These are phyloP conservation scores for Acleris cristana DNA, from an alignment of 2,888 invertebrate species.

Conservation along the genomic window DNA sequence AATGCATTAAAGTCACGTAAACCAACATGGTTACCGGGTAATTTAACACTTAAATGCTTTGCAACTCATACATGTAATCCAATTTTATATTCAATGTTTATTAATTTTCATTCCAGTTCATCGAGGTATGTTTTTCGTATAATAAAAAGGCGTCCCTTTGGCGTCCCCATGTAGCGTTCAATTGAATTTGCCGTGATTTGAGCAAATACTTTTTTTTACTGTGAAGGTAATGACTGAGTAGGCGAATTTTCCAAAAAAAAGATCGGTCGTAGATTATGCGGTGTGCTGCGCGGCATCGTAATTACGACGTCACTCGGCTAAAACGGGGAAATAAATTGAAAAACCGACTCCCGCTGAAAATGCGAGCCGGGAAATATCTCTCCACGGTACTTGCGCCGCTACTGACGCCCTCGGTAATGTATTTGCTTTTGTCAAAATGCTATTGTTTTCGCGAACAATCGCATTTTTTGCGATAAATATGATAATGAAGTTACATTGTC, in stretches of 20 bases:
- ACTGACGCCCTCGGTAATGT: slow-evolving; percentile 72
- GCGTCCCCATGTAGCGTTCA: slow-evolving; percentile 19
- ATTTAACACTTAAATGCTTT: too few relatives aligned
- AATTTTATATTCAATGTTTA: slow-evolving; percentile 27
- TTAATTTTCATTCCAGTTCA: slow-evolving; percentile 29
- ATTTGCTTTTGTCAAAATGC: slow-evolving; percentile 73
- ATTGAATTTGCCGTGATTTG: slow-evolving; percentile 31
- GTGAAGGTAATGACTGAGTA: slow-evolving; percentile 24
- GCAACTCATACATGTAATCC: slow-evolving; percentile 6
- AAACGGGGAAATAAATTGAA: slow-evolving; percentile 80
- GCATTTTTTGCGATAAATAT: slow-evolving; percentile 56
- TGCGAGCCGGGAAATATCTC: slow-evolving; percentile 70
- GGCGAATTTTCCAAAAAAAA: slow-evolving; percentile 53
- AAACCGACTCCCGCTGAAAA: slow-evolving; percentile 74
- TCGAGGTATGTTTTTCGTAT: slow-evolving; percentile 31
- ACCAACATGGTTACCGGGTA: too few relatives aligned
- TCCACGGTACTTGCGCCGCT: slow-evolving; percentile 66
- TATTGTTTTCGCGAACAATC: slow-evolving; percentile 70
- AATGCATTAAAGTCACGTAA: too few relatives aligned
- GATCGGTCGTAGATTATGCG: slow-evolving; percentile 65
- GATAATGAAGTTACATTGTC: slow-evolving; percentile 51
- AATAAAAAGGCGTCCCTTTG: slow-evolving; percentile 14
- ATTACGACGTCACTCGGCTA: slow-evolving; percentile 76
- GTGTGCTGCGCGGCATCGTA: slow-evolving; percentile 63
- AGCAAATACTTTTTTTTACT: slow-evolving; percentile 21